Base-by-base conservation (phyloP, 2,888 invertebrate genomes). In the Mellilla xanthometata region DNA sequence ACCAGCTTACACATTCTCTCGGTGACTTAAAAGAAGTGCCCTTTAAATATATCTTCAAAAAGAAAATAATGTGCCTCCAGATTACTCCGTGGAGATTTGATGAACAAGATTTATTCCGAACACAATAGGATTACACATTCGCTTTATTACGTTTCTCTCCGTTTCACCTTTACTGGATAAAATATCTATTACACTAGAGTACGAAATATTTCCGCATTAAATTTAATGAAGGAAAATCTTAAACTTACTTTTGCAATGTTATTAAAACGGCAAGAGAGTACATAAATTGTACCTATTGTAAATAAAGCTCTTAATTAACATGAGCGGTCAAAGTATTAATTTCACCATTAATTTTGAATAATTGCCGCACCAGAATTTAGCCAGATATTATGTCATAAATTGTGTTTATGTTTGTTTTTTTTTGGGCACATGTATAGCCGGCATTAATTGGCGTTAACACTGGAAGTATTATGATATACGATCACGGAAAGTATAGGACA, bases 341-440 rank as follows among this genome's bases (percentile, higher is more conserved):
- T 88, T 87, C 86, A 72, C 80, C 86, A 85, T 85, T 85, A 88
- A 86, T 82, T 82, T 74, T 80, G 83, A 87, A 69, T 88, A 87
- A 89, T 86, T 86, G 81, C 78, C 65, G 67, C 63, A 74, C 72
- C 76, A 75, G 76, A 82, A 81, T 81, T 86, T 75, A 72, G 74
- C 67, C 72, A 77, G 77, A 81, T 80, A 85, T 80, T 81, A 79
- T 71, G 72, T 67, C 74, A 78, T 78, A 78, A 83, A 83, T 81
- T 78, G 65, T 84, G 79, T 83, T 86, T 86, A 87, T 86, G 81
- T 75, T 72, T 72, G 69, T 66, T 63, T 65, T 71, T 62, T 70
- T 69, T 66, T 60, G 57, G 68, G 68, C 68, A 76, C 74, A 73
- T 69, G 68, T 74, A 77, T 79, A 66, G 74, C 68, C 65, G 49